A percentile compares a stretch with the other conserved stretches of the same genome.
phyloP scores from a whole-genome alignment of 2,888 invertebrate species.

The Antitype chi region DNA sequence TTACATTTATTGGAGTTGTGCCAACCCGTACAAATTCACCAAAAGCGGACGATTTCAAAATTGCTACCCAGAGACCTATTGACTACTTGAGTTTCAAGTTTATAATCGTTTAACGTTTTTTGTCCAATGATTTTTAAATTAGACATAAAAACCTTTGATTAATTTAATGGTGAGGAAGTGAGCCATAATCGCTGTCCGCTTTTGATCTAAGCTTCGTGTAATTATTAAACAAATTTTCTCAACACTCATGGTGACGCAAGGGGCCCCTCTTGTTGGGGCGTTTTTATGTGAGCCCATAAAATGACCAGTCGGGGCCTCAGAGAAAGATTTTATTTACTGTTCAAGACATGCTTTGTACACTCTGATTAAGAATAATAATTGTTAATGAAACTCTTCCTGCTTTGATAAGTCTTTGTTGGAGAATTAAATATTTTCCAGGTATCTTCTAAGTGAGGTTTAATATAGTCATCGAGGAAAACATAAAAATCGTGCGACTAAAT shows the following conservation, averaged over 20 bases:
- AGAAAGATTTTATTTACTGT: constrained; percentile 71
- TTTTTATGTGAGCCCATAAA: constrained; percentile 79
- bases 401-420: not conserved
- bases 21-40: constrained; percentile 50
- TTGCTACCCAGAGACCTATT: constrained; percentile 35
- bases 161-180: constrained; percentile 33
- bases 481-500: not conserved
- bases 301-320: constrained; percentile 75
- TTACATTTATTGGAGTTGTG: constrained; percentile 48
- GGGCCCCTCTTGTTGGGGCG: constrained; percentile 81
- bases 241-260: constrained; percentile 82
- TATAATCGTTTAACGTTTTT: constrained; percentile 34
- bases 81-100: constrained; percentile 37
- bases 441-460: not conserved
- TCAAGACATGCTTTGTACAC: constrained; percentile 41
- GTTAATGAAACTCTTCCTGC: constrained; percentile 15
- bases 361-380: constrained; percentile 31
- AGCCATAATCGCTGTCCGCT: constrained; percentile 70
- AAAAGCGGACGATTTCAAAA: constrained; percentile 40
- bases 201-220: constrained; percentile 65
- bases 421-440: not conserved
- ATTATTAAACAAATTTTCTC: constrained; percentile 80
- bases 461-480: not conserved
- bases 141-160: constrained; percentile 18
- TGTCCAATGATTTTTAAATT: constrained; percentile 21